A percentile compares a stretch with the other conserved stretches of the same genome.
Conservation (phyloP, 2,888 invertebrate genomes). For the Diogma glabrata region DNA sequence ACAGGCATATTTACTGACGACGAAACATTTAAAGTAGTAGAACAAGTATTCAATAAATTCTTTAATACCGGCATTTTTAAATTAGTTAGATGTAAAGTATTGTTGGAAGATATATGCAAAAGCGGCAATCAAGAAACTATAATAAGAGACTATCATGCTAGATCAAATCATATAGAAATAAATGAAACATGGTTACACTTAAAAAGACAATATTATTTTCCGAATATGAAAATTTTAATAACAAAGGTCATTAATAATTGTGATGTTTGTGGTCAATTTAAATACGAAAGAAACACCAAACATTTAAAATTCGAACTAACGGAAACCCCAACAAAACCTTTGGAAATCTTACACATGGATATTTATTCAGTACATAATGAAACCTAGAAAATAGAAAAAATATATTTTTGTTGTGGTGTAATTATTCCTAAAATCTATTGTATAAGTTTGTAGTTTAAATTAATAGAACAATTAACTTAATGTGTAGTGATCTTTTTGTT, state of each 20-base stretch:
- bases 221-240: slow-evolving; percentile 17
- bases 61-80: slow-evolving; percentile 11
- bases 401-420: no score
- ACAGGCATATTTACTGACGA: slow-evolving; percentile 18
- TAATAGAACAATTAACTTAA: no score
- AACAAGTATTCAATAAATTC: slow-evolving; percentile 12
- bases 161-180: not conserved
- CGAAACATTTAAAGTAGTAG: slow-evolving; percentile 18
- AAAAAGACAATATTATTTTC: not conserved
- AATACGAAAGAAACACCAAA: slow-evolving; percentile 18
- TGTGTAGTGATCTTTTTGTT: no score
- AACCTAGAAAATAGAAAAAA: no score
- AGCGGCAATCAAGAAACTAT: not conserved
- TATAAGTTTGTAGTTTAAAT: no score
- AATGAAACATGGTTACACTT: not conserved
- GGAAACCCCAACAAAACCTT: slow-evolving; percentile 15
- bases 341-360: slow-evolving; percentile 18
- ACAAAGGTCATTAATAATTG: slow-evolving; percentile 19
- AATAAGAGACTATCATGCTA: not conserved
- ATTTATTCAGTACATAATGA: slow-evolving; percentile 13
- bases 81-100: not conserved
- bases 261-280: slow-evolving; percentile 13
- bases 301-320: slow-evolving; percentile 16
- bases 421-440: no score
- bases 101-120: not conserved